A percentile compares a stretch with the other conserved stretches of the same genome.
phyloP scores from a whole-genome alignment of 2,113 vertebrate species.

The Pandion haliaetus region DNA sequence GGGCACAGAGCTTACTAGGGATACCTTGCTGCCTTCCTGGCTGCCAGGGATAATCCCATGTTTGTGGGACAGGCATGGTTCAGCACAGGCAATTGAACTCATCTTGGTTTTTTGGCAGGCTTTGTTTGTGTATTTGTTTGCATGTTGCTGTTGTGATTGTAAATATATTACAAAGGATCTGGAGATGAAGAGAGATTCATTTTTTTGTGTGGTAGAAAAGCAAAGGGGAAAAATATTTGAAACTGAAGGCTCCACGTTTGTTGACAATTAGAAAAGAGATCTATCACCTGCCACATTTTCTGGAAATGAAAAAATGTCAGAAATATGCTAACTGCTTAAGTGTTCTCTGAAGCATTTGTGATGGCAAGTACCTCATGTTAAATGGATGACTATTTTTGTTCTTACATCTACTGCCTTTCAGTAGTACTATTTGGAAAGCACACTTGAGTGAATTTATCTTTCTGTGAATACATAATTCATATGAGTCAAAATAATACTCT shows the following conservation, averaged over 20 bases:
- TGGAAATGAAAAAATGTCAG: background rate
- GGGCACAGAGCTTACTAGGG: background rate
- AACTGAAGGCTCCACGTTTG: background rate
- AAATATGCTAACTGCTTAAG: background rate
- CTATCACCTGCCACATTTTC: background rate
- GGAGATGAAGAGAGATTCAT: background rate
- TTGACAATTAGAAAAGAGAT: background rate
- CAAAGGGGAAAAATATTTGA: background rate
- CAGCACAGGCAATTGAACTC: background rate
- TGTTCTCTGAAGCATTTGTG: background rate
- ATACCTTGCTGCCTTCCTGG: background rate
- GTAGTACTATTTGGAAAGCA: background rate
- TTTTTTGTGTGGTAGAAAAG: background rate
- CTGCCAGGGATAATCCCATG: background rate
- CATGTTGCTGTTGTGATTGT: background rate
- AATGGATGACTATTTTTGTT: constrained; percentile 23
- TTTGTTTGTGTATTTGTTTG: background rate
- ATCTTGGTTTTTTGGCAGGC: background rate
- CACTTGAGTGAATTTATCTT: background rate
- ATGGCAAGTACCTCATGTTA: background rate
- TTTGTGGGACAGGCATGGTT: background rate
- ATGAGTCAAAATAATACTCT: background rate
- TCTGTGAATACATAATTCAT: background rate
- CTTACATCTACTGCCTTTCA: background rate
- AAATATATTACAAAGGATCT: background rate